Percentiles rank a stretch among this genome's conserved stretches.
Evolutionary conservation across 2,797 vertebrate species (phyloP).

Genomic region (Ambastaia sidthimunki): DNA sequence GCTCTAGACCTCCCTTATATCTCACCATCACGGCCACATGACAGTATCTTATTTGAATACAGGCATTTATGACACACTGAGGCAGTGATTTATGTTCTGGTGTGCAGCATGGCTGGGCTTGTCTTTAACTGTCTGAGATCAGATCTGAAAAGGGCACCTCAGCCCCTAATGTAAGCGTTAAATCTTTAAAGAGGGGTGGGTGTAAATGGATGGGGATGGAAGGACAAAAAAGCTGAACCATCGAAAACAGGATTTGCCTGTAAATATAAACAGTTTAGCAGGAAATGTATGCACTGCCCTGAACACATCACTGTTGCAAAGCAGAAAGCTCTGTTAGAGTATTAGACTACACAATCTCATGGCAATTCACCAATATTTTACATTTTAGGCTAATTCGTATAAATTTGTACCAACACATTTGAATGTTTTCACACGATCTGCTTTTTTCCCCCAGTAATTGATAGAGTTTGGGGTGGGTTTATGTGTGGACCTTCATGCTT

Average conservation of each 20-base stretch:
- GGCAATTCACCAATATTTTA: too few species aligned
- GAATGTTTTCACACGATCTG: too few species aligned
- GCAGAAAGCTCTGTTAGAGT: too few species aligned
- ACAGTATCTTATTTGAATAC: slow-evolving; percentile 31
- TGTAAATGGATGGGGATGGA: slow-evolving; percentile 7
- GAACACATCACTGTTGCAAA: neutral
- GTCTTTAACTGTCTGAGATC: slow-evolving; percentile 21
- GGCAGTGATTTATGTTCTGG: slow-evolving; percentile 22
- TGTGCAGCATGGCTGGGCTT: neutral
- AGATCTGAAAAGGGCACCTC: slow-evolving; percentile 11
- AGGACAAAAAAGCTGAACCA: slow-evolving; percentile 34
- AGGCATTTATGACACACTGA: slow-evolving; percentile 11
- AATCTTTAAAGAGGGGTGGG: slow-evolving; percentile 20
- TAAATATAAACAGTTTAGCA: slow-evolving; percentile 5
- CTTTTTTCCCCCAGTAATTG: too few species aligned
- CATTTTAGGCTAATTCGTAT: too few species aligned
- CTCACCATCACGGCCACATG: neutral
- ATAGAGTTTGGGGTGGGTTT: too few species aligned
- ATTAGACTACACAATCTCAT: too few species aligned
- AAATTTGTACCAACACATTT: too few species aligned
- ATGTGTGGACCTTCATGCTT: too few species aligned
- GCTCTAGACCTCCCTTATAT: slow-evolving; percentile 26
- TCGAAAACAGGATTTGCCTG: slow-evolving; percentile 11
- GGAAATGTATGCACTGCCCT: slow-evolving; percentile 5
- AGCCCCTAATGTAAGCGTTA: slow-evolving; percentile 27